Evolutionary conservation across 2,797 vertebrate species (phyloP), one percentile per base, ranked within the genome.

Genomic region (Sebastes itinus): DNA sequence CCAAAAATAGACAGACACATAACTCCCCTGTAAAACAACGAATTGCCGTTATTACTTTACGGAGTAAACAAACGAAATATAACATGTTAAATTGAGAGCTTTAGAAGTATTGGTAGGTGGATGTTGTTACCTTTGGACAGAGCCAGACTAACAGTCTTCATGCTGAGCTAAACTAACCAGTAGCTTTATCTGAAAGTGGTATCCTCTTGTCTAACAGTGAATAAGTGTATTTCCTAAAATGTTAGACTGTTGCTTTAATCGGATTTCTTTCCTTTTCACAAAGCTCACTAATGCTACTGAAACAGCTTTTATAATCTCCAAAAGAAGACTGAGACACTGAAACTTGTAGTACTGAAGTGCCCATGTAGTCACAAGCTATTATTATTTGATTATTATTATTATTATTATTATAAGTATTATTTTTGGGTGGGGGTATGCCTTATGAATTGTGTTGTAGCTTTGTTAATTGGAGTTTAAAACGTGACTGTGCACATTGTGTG

Each of bases 361-460:
- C 85, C 89, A 75, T 83, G 76, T 84, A 82, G 64, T 90, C 86
- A 87, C 81, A 81, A 77, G 61, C 73, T 78, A 79, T 86, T 89
- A 33, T 35, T 28, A 28, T 28, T 28, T n/a, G n/a, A 28, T 38
- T 55, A 54, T 66, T 67, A 66, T 69, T 35, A 73, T 62, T 55
- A 52, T 59, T 54, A 72, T 6, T 12, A 52, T 35, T 74, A 62
- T 30, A 18, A 55, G 61, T 81, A 30, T 77, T 79, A 33, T 67
- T 80, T 75, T 12, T 30, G 58, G 74, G 67, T 80, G n/a, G 66
- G 86, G 82, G 52, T 90, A 74, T 88, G 75, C 81, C 89, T 92
- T 90, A 87, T 90, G 74, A 92, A 65, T 92, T 91, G 92, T 94
- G 92, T 95, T 92, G 93, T 95, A 93, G 84, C 91, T 93, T 95